Conservation (phyloP, 2,113 vertebrate species). For the Hylia prasina region DNA sequence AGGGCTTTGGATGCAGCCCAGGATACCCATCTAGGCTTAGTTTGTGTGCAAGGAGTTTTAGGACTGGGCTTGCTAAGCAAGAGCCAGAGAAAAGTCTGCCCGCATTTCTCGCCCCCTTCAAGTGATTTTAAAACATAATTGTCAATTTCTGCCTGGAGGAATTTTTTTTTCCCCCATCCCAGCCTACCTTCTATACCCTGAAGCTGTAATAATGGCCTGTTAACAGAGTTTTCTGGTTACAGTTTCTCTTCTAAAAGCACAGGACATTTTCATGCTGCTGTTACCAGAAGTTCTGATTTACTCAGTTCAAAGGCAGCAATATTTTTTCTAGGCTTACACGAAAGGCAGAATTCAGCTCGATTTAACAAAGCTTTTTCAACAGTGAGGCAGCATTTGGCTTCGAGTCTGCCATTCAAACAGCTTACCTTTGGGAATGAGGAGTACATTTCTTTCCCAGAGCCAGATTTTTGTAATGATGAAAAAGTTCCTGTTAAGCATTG, state of each 20-base stretch:
- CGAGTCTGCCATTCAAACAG: background rate
- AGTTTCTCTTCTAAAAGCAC: background rate
- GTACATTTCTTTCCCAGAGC: slow-evolving; percentile 2
- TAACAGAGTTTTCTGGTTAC: background rate
- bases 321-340: background rate
- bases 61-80: background rate
- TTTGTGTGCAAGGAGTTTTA: background rate
- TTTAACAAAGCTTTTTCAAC: slow-evolving; percentile 15
- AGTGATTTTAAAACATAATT: background rate
- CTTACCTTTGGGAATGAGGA: slow-evolving; percentile 30
- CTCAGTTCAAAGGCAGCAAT: background rate
- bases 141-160: background rate
- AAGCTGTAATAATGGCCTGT: background rate
- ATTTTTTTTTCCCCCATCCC: background rate
- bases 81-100: background rate
- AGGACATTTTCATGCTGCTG: background rate
- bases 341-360: background rate
- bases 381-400: slow-evolving; percentile 4
- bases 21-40: fast-evolving
- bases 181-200: background rate
- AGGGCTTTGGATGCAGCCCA: background rate
- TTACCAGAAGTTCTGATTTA: background rate
- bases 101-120: background rate
- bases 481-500: slow-evolving; percentile 2
- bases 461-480: slow-evolving; percentile 10